phyloP scores from a whole-genome alignment of 1,140 invertebrate genomes.

The Tetramorium alpestre region DNA sequence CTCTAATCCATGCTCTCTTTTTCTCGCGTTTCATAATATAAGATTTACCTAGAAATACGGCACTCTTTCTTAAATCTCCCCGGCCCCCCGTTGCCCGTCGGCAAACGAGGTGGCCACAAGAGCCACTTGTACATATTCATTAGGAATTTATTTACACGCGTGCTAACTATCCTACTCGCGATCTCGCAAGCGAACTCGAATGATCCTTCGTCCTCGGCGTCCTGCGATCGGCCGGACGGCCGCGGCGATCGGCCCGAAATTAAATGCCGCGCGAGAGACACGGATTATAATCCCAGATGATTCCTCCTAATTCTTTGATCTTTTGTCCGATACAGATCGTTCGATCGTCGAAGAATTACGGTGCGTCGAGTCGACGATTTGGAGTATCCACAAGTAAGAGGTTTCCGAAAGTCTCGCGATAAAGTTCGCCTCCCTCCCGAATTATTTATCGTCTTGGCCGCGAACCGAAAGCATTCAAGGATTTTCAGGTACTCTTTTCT shows the following conservation, averaged over 20 bases:
- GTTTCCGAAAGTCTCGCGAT: not conserved
- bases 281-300: conserved; percentile 33
- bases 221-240: not conserved
- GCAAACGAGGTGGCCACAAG: conserved; percentile 60
- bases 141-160: conserved; percentile 85
- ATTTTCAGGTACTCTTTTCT: conserved; percentile 62
- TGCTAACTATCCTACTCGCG: conserved; percentile 80
- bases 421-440: not conserved
- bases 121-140: conserved; percentile 83
- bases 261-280: conserved; percentile 22
- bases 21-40: conserved; percentile 64
- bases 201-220: conserved; percentile 63
- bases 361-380: not conserved
- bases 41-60: conserved; percentile 75
- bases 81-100: conserved; percentile 39
- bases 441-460: conserved; percentile 9
- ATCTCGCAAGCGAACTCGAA: conserved; percentile 55
- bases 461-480: conserved; percentile 25
- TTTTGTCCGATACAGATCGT: not conserved
- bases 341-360: conserved; percentile 17
- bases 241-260: not conserved
- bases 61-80: conserved; percentile 74
- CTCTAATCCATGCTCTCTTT: conserved; percentile 61
- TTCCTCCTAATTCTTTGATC: not conserved
- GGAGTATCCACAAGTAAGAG: not conserved